A percentile compares a stretch with the other conserved stretches of the same genome.
These are phyloP conservation scores for Drosophila ficusphila DNA, from an alignment of 1,140 invertebrate species.

Conservation along the genomic window DNA sequence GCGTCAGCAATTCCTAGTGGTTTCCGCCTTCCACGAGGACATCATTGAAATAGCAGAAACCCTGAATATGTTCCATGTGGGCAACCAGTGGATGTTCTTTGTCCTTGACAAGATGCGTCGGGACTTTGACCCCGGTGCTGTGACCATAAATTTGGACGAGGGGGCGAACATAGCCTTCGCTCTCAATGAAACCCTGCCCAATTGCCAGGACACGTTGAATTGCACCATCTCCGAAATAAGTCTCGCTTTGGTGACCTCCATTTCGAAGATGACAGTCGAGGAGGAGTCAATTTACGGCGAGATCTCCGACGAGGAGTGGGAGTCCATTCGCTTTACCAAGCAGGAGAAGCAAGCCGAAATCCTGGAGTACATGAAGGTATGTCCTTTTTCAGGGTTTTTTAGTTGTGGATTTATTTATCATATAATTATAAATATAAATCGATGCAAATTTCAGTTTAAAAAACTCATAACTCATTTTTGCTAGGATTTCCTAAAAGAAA, in stretches of 20 bases:
- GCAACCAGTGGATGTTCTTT: slow-evolving; percentile 92
- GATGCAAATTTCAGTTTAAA: neutral
- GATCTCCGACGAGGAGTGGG: slow-evolving; percentile 93
- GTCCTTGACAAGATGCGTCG: slow-evolving; percentile 86
- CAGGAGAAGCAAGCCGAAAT: slow-evolving; percentile 87
- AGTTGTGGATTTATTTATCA: too few species aligned
- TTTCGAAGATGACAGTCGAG: slow-evolving; percentile 88
- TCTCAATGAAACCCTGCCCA: slow-evolving; percentile 87
- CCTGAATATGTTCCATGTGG: slow-evolving; percentile 87
- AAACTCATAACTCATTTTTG: neutral
- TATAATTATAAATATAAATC: neutral
- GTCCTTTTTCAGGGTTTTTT: too few species aligned
- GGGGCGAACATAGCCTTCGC: slow-evolving; percentile 93
- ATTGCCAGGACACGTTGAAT: slow-evolving; percentile 65
- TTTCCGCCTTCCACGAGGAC: slow-evolving; percentile 83
- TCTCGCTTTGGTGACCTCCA: slow-evolving; percentile 86
- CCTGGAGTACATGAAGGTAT: slow-evolving; percentile 85
- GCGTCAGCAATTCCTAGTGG: slow-evolving; percentile 80
- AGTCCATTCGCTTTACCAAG: slow-evolving; percentile 89
- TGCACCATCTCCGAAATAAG: slow-evolving; percentile 86
- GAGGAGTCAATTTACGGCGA: slow-evolving; percentile 89
- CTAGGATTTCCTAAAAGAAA: slow-evolving; percentile 77
- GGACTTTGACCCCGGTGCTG: slow-evolving; percentile 85
- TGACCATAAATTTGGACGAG: slow-evolving; percentile 87
- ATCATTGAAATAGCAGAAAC: slow-evolving; percentile 89